Evolutionary conservation across 1,140 invertebrate genomes (phyloP), one percentile per base, ranked within the genome.

Genomic region (Hormaphis cornu): DNA sequence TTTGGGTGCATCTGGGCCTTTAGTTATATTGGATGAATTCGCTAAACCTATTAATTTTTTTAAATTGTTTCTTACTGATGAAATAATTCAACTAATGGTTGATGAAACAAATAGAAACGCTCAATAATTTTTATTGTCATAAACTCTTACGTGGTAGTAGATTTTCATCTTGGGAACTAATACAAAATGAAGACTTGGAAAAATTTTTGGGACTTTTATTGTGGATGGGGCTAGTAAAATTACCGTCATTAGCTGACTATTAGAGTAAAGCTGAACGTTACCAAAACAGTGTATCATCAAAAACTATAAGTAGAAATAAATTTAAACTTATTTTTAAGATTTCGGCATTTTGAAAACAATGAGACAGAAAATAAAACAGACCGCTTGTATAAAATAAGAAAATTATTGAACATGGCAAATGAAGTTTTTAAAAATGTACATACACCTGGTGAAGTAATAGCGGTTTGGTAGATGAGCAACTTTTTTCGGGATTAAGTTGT

Each of bases 241-340:
- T 72, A 18, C 50, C 70, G 1, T 44, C 56, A 33, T 16, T 73
- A 54, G 18, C 16, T 6, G 44, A 48, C 37, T 73, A 72, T 59
- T 69, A 70, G 72, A 69, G 52, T 30, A 72, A 16, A 18, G 50
- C 40, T 40, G 22, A 18, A 44, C 24, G 71, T 10, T 73, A 72
- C 48, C 42, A 50, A 8, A 69, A 66, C 20, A 16, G 56, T 56
- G 40, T 71, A 0, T 14, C 42, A 22, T 1, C 30, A 48, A 70
- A 73, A 70, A 70, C 71, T 40, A 76, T 76, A 72, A 70, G 71
- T 58, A 71, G 73, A 70, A 75, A 78, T 48, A 70, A 75, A 71
- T 78, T 77, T 71, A 69, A 75, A 69, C 35, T 75, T 56, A 52
- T 77, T 59, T 69, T 77, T 58, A 4, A 14, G 40, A 16, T 42